These are phyloP conservation scores for Malurus leucopterus DNA, from an alignment of 2,797 vertebrate species.

Conservation along the genomic window DNA sequence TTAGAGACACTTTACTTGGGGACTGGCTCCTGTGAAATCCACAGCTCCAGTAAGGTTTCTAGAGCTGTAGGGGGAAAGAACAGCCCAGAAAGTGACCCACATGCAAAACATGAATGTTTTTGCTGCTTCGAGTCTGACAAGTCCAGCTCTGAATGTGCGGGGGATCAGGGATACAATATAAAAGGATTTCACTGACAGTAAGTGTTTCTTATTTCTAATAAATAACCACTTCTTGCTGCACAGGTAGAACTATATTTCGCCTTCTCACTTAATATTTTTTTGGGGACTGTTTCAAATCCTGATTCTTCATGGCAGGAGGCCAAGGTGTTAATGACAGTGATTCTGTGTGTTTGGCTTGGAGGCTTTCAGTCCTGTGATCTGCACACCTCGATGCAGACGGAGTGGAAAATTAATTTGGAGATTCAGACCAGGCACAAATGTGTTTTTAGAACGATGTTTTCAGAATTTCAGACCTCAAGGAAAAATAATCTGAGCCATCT, in stretches of 20 bases:
- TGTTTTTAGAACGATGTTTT: not conserved
- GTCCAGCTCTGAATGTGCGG: not conserved
- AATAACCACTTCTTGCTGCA: not conserved
- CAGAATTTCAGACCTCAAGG: not conserved
- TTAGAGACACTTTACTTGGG: not conserved
- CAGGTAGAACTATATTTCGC: not conserved
- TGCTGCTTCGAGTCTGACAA: not conserved
- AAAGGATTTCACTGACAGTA: slow-evolving; percentile 26
- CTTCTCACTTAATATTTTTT: not conserved
- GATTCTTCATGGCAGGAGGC: not conserved
- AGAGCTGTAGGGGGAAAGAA: not conserved
- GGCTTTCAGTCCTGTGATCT: not conserved
- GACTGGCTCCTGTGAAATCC: not conserved
- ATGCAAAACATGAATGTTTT: not conserved
- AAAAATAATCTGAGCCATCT: accelerated
- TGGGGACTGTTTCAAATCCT: not conserved
- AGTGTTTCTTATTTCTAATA: not conserved
- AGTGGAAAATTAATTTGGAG: not conserved
- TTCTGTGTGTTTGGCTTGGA: not conserved
- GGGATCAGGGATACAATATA: not conserved
- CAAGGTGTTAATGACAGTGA: not conserved
- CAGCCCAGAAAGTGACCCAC: not conserved
- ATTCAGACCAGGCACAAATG: not conserved
- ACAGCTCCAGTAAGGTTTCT: accelerated
- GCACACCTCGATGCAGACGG: accelerated